Evolutionary conservation across 2,888 invertebrate genomes (phyloP).

Genomic region (Gerris lacustris): DNA sequence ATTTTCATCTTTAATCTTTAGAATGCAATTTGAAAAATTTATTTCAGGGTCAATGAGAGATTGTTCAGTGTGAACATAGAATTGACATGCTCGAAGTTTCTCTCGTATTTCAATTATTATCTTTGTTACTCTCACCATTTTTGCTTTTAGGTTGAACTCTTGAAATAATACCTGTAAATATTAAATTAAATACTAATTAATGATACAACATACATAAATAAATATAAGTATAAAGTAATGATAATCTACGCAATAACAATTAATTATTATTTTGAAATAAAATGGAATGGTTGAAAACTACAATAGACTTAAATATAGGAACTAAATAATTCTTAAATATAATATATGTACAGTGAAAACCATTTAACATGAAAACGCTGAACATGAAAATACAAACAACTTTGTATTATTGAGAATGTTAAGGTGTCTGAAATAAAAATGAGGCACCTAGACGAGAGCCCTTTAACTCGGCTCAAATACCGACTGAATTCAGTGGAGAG

Average conservation of each 20-base stretch:
- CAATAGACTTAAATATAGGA: background rate
- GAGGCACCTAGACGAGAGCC: too few species aligned
- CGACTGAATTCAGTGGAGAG: too few species aligned
- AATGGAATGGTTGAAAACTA: background rate
- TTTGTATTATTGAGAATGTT: too few species aligned
- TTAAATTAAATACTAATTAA: background rate
- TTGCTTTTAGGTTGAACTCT: constrained; percentile 13
- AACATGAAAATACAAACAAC: background rate
- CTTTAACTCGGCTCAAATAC: too few species aligned
- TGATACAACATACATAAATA: background rate
- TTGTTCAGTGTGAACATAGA: constrained; percentile 25
- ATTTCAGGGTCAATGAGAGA: too few species aligned
- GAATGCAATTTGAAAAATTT: too few species aligned
- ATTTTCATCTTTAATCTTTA: background rate
- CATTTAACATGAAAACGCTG: constrained; percentile 33
- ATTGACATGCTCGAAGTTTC: constrained; percentile 24
- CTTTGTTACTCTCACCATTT: constrained; percentile 3
- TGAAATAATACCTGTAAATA: constrained; percentile 12
- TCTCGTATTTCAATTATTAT: constrained; percentile 16
- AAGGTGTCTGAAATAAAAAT: too few species aligned
- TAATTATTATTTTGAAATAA: background rate
- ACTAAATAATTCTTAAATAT: background rate
- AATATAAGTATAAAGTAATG: background rate
- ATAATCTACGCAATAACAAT: background rate
- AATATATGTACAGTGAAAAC: background rate